Base-by-base conservation (phyloP, 2,113 vertebrate genomes). In the Pterophyllum scalare region DNA sequence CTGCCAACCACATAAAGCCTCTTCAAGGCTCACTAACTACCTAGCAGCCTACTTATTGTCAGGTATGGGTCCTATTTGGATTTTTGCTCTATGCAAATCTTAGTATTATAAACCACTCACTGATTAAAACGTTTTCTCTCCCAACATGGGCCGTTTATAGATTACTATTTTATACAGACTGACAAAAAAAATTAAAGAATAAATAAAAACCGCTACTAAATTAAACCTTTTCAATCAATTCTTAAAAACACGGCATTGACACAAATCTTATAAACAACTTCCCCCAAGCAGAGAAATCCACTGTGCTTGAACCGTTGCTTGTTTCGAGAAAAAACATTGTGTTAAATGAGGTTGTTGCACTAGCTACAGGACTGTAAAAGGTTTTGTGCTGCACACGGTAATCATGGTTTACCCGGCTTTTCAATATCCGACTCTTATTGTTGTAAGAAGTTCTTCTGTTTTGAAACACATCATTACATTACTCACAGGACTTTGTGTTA, bases 1-100 rank as follows among this genome's bases (percentile, higher is more conserved):
- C 85, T 77, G 87, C 76, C 87, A 90, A 85, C 87, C 86, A 83
- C 84, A 86, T 83, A 81, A 67, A 84, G 86, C 84, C 82, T 88
- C 62, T 57, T 80, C 75, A 75, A 80, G 86, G 88, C 88, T 90
- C 85, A 89, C 85, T 86, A 90, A 81, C 85, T 79, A 88, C 79
- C 79, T 84, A 91, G 35, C 79, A 80, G 65, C 81, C 88, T 59
- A 79, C 59, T 77, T 83, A 85, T 64, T 83, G 79, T 62, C 43
- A 56, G 79, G 57, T 57, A 83, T 4, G 15, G 31, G 54, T 49
- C 49, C 60, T 26, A 58, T 43, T 54, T 72, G 77, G 43, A 54
- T 57, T 80, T 60, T 52, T 46, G 49, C 56, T 75, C 40, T 28
- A 76, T 38, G 7, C 19, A 24, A 38, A 46, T 40, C 20, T 72